These are phyloP conservation scores for Torymus tubicola DNA, from an alignment of 2,888 invertebrate genomes.

Conservation along the genomic window DNA sequence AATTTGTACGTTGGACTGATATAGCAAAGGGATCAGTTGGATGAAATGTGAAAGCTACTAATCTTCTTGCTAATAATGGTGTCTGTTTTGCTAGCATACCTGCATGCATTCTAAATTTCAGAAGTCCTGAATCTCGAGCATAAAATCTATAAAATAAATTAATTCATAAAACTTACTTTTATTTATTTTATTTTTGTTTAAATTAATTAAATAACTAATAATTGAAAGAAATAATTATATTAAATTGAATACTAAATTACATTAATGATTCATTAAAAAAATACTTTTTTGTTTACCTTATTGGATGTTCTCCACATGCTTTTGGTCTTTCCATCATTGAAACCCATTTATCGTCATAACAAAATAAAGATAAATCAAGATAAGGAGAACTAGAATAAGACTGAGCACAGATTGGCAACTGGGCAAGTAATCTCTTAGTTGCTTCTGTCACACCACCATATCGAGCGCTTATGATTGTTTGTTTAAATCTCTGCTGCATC, in stretches of 20 bases:
- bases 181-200: not conserved
- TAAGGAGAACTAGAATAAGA: conserved; percentile 96
- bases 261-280: conserved; percentile 3
- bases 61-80: conserved; percentile 83
- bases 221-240: no score
- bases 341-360: conserved; percentile 97
- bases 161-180: not conserved
- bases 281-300: conserved; percentile 80
- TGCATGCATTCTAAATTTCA: conserved; percentile 87
- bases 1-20: conserved; percentile 94
- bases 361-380: conserved; percentile 92
- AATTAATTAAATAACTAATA: no score
- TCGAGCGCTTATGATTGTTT: conserved; percentile 92
- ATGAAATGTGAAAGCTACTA: conserved; percentile 97
- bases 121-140: conserved; percentile 86
- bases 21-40: conserved; percentile 97
- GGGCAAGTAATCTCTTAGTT: conserved; percentile 90
- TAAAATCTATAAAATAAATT: conserved; percentile 82
- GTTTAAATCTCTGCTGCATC: conserved; percentile 86
- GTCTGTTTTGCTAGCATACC: conserved; percentile 82
- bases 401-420: conserved; percentile 95
- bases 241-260: no score
- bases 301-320: conserved; percentile 93
- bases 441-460: conserved; percentile 94
- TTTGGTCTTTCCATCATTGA: conserved; percentile 97